Percentiles rank a stretch among this genome's conserved stretches.
Conservation (phyloP, 2,797 vertebrate species). For the Fistularia commersonii region DNA sequence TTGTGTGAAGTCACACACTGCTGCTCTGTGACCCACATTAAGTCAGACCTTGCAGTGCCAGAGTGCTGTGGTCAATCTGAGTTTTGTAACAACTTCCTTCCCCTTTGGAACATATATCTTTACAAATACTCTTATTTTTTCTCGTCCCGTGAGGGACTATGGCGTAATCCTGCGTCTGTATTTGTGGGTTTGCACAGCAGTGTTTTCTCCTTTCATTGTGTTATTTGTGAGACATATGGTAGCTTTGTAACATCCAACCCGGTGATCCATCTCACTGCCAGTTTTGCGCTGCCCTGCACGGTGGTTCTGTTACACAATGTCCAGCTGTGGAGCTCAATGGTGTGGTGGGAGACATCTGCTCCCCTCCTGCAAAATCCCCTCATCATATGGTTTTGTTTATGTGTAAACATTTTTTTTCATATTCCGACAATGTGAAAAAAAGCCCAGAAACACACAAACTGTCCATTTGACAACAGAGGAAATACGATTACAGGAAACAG, state of each 20-base stretch:
- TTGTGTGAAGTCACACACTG: conserved; percentile 26
- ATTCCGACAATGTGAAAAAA: conserved; percentile 55
- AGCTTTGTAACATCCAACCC: conserved; percentile 42
- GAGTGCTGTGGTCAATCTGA: conserved; percentile 30
- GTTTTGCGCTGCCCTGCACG: conserved; percentile 34
- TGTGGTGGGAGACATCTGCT: conserved; percentile 67
- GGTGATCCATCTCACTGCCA: conserved; percentile 45
- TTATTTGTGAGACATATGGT: conserved; percentile 54
- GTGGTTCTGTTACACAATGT: conserved; percentile 63
- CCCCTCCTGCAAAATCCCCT: conserved; percentile 67
- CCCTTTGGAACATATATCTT: conserved; percentile 33
- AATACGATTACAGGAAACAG: conserved; percentile 74
- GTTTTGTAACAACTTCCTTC: conserved; percentile 38
- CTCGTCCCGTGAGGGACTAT: conserved; percentile 27
- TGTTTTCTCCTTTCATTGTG: conserved; percentile 42
- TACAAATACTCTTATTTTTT: conserved; percentile 32
- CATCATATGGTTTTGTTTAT: conserved; percentile 80
- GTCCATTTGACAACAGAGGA: conserved; percentile 77
- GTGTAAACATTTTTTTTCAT: conserved; percentile 51
- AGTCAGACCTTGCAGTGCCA: conserved; percentile 35
- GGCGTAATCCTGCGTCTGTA: conserved; percentile 44
- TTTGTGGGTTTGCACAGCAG: conserved; percentile 26
- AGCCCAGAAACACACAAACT: conserved; percentile 61
- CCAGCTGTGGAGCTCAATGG: conserved; percentile 58
- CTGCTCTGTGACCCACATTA: conserved; percentile 44